Evolutionary conservation across 2,113 vertebrate species (phyloP), one percentile per base, ranked within the genome.

Genomic region (Sinocyclocheilus maitianheensis): DNA sequence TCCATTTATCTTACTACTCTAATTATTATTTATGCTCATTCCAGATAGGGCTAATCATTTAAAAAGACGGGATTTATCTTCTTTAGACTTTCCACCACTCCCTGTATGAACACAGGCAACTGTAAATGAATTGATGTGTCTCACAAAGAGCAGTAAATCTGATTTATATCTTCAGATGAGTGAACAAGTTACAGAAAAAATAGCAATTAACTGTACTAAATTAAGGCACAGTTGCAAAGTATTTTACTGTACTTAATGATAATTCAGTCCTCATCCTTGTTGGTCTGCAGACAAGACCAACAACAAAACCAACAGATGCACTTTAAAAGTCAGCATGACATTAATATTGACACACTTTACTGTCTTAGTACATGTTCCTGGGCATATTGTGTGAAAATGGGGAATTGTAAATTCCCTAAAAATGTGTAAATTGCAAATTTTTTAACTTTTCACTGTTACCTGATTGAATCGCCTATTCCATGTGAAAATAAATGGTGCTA

Each of bases 41-140:
- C 74, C 62, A 87, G 77, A 72, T 85, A 71, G 75, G 89, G 71
- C 85, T 91, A 91, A 93, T 92, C 87, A 90, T 76, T 72, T 90
- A 89, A 91, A 88, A 86, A 88, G 87, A 77, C 72, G 83, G 90
- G 91, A 93, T 93, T 92, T 91, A 92, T 91, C 82, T 46, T 72
- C 74, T 88, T n/a, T 22, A 82, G 5, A 51, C 65, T 22, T 82
- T 4, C 18, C 63, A 34, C 26, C 24, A 84, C 85, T 71, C 80
- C 75, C 80, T 67, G 77, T 60, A 77, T 84, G 81, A 90, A 84
- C 88, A 85, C 89, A 88, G 81, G 37, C 40, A 24, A 87, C 87
- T 76, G 58, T 58, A 77, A 18, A 72, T 83, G n/a, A 88, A 90
- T 88, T 90, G 90, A 16, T 16, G 82, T 76, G 86, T 86, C 62